phyloP scores from a whole-genome alignment of 2,113 vertebrate genomes.

The Morone chrysops region DNA sequence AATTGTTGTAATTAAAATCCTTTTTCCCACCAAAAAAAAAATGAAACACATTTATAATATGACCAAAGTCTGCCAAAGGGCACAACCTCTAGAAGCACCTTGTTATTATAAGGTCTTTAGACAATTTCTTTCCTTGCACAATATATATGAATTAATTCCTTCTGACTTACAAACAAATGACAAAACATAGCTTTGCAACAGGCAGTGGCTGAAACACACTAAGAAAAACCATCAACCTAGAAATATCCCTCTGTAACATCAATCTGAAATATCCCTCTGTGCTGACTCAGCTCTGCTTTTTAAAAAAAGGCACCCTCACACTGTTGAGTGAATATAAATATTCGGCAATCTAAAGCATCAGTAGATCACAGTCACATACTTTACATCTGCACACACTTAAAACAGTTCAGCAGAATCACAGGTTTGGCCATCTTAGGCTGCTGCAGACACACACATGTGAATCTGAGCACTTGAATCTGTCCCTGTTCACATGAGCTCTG shows the following conservation, averaged over 20 bases:
- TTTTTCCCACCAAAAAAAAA: constrained; percentile 9
- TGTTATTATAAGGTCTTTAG: background rate
- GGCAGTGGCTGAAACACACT: background rate
- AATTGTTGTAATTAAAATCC: constrained; percentile 30
- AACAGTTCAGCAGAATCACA: constrained; percentile 4
- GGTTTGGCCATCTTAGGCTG: background rate
- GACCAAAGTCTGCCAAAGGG: constrained; percentile 8
- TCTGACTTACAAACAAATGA: constrained; percentile 28
- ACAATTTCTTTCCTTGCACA: constrained; percentile 2
- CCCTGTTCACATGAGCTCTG: constrained; percentile 37
- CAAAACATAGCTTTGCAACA: constrained; percentile 8
- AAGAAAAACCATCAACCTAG: constrained; percentile 19
- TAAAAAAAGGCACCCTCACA: background rate
- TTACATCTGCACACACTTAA: background rate
- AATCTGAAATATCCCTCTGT: constrained; percentile 5
- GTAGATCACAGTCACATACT: constrained; percentile 20
- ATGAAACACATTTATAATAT: background rate
- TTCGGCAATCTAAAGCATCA: background rate
- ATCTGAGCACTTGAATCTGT: constrained; percentile 15
- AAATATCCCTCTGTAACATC: constrained; percentile 10
- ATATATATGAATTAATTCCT: constrained; percentile 20
- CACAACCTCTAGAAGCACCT: constrained; percentile 14
- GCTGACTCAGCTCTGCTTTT: constrained; percentile 7
- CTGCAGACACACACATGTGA: constrained; percentile 7
- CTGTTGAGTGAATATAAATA: background rate